A percentile compares a stretch with the other conserved stretches of the same genome.
phyloP scores from a whole-genome alignment of 1,140 invertebrate genomes.

The Drosophila sp. region DNA sequence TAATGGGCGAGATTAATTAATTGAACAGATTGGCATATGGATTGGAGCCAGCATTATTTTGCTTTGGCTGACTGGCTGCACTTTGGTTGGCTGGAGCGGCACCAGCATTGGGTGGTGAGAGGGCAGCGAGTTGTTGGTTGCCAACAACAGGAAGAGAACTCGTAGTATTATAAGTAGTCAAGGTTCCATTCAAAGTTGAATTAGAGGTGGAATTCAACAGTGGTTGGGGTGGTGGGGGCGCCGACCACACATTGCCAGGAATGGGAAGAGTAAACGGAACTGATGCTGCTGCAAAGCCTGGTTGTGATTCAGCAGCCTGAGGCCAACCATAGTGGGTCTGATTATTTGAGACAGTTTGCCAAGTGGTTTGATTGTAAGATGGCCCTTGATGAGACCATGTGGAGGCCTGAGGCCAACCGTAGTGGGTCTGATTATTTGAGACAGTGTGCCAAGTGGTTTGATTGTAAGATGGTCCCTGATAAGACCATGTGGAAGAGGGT shows the following conservation, averaged over 20 bases:
- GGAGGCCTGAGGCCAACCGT: not conserved
- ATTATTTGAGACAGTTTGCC: not conserved
- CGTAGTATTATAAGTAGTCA: not conserved
- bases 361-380: not conserved
- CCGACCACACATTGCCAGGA: not conserved
- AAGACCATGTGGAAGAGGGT: too few relatives aligned
- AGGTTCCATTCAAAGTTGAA: not conserved
- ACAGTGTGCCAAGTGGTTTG: not conserved
- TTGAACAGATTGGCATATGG: conserved; percentile 45
- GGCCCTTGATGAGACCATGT: not conserved
- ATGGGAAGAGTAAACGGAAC: not conserved
- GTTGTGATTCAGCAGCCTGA: not conserved
- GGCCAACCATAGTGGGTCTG: not conserved
- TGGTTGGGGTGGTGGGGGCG: too few relatives aligned
- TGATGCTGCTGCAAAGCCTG: not conserved
- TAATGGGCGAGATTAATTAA: conserved; percentile 15
- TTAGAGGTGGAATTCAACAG: not conserved
- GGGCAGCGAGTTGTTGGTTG: conserved; percentile 9
- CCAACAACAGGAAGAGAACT: not conserved
- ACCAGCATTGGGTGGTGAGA: not conserved
- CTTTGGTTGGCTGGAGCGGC: not conserved
- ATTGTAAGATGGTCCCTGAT: not conserved
- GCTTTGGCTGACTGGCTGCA: not conserved
- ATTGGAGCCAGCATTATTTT: not conserved
- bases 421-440: not conserved